Evolutionary conservation across 2,888 invertebrate species (phyloP).

Genomic region (Lochmaea capreae): DNA sequence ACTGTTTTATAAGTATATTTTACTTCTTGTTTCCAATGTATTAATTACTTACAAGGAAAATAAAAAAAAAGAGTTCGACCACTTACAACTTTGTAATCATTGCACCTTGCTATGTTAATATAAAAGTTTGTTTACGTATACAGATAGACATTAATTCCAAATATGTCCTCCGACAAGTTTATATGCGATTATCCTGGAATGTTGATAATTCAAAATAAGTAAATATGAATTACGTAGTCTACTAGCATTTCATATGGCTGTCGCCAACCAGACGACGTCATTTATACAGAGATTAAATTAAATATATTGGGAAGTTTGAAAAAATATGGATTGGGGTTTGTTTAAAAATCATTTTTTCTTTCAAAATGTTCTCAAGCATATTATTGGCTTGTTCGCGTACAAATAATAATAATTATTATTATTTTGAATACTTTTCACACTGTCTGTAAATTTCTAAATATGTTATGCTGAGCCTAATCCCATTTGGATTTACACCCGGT

Average conservation of each 20-base stretch:
- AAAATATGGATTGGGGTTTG: not conserved
- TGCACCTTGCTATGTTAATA: not conserved
- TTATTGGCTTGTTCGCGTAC: too few species aligned
- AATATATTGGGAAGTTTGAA: not conserved
- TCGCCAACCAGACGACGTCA: slow-evolving; percentile 15
- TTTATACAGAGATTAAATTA: not conserved
- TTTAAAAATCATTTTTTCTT: too few species aligned
- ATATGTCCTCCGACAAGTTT: slow-evolving; percentile 17
- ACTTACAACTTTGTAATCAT: not conserved
- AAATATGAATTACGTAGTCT: slow-evolving; percentile 19
- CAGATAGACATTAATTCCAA: slow-evolving; percentile 12
- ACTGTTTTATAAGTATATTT: too few species aligned
- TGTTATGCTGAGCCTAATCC: too few species aligned
- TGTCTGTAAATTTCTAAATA: too few species aligned
- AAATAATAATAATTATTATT: too few species aligned
- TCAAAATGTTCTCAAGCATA: too few species aligned
- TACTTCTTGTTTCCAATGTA: too few species aligned
- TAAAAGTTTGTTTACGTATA: not conserved
- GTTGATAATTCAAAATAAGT: slow-evolving; percentile 25
- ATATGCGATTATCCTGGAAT: slow-evolving; percentile 26
- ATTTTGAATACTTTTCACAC: too few species aligned
- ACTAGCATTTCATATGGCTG: slow-evolving; percentile 22
- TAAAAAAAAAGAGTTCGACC: not conserved
- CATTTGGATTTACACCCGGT: too few species aligned
- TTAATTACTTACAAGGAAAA: not conserved